Conservation (phyloP, 2,113 vertebrate genomes). For the Lamprotornis superbus region DNA sequence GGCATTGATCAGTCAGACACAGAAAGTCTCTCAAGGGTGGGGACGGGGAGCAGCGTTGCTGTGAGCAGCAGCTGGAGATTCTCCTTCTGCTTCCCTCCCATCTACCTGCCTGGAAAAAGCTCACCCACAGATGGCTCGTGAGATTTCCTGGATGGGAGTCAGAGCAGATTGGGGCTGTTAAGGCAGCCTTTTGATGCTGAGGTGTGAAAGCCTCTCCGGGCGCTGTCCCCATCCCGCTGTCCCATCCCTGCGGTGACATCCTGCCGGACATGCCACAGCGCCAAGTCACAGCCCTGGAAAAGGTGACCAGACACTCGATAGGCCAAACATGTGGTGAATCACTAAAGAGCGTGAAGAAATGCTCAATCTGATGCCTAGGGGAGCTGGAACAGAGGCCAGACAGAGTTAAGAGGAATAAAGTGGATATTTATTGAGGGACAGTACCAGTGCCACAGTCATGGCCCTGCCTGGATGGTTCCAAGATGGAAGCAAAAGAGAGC, state of each 20-base stretch:
- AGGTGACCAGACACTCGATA: not conserved
- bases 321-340: not conserved
- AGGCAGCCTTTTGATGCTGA: not conserved
- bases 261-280: not conserved
- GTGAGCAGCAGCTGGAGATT: not conserved
- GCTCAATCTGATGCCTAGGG: not conserved
- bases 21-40: not conserved
- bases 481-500: no score
- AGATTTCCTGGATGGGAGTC: not conserved
- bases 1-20: not conserved
- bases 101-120: not conserved
- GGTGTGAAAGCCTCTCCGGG: not conserved
- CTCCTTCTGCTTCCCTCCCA: not conserved
- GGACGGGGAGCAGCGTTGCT: accelerated
- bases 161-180: not conserved
- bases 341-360: not conserved
- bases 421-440: no score
- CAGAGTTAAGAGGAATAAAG: no score
- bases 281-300: not conserved
- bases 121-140: accelerated
- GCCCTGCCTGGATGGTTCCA: no score
- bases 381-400: no score
- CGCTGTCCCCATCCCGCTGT: not conserved
- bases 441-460: no score
- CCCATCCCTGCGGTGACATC: not conserved